A percentile compares a stretch with the other conserved stretches of the same genome.
phyloP scores from a whole-genome alignment of 2,888 invertebrate species.

The Perizoma affinitatum region DNA sequence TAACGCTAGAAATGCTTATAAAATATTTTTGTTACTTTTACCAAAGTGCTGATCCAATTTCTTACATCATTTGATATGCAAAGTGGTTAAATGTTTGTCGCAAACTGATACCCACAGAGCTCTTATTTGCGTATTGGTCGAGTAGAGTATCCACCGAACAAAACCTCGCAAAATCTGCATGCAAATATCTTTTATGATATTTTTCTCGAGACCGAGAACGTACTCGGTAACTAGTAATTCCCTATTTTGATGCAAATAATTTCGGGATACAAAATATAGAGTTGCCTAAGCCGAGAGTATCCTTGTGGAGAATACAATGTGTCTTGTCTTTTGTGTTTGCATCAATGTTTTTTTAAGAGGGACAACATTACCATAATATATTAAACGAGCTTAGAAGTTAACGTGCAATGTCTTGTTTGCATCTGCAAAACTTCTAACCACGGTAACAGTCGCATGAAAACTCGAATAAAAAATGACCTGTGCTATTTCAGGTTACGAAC shows the following conservation, averaged over 20 bases:
- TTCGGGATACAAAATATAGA: slow-evolving; percentile 50
- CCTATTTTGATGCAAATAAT: slow-evolving; percentile 72
- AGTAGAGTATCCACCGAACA: slow-evolving; percentile 30
- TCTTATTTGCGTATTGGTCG: slow-evolving; percentile 29
- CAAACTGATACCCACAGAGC: slow-evolving; percentile 47
- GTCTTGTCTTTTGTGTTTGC: slow-evolving; percentile 48
- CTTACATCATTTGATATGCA: slow-evolving; percentile 14
- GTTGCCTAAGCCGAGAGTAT: slow-evolving; percentile 47
- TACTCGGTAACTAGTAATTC: slow-evolving; percentile 57
- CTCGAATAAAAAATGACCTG: too few relatives aligned
- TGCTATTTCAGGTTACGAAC: too few relatives aligned
- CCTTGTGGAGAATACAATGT: slow-evolving; percentile 66
- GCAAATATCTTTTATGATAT: slow-evolving; percentile 58
- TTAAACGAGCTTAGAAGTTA: not conserved
- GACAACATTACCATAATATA: not conserved
- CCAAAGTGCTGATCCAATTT: not conserved
- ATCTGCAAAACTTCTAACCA: too few relatives aligned
- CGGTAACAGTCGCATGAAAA: too few relatives aligned
- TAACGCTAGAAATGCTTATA: too few relatives aligned
- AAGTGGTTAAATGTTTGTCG: slow-evolving; percentile 34
- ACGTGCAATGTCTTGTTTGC: too few relatives aligned
- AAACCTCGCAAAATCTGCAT: slow-evolving; percentile 55
- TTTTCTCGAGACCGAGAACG: slow-evolving; percentile 47
- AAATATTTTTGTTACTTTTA: not conserved
- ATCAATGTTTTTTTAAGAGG: slow-evolving; percentile 29